phyloP scores from a whole-genome alignment of 2,113 vertebrate species.

The Lanius ludovicianus region DNA sequence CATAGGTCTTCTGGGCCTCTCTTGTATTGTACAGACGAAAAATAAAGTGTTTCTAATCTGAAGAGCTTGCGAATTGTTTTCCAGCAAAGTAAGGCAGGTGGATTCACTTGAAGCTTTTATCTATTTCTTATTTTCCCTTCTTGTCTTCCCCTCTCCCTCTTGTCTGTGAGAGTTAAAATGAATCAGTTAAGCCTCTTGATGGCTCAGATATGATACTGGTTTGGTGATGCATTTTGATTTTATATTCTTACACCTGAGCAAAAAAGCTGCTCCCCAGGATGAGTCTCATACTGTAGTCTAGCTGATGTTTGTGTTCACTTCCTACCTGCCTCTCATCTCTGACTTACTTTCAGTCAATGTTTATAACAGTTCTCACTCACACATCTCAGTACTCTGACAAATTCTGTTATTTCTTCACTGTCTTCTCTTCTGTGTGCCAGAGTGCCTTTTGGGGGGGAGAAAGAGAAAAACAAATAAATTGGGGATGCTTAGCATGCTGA shows the following conservation, averaged over 20 bases:
- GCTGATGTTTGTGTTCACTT: neutral
- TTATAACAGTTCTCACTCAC: neutral
- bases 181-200: neutral
- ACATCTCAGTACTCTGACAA: neutral
- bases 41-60: slow-evolving; percentile 35
- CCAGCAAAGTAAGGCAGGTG: neutral
- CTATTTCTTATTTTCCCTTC: neutral
- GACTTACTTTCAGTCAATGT: neutral
- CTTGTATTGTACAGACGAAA: slow-evolving; percentile 13
- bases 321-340: neutral
- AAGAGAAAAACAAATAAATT: neutral
- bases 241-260: neutral
- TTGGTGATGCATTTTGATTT: neutral
- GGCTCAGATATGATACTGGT: neutral
- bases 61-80: neutral
- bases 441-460: neutral
- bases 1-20: neutral
- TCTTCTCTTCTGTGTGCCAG: neutral
- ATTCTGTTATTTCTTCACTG: neutral
- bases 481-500: neutral
- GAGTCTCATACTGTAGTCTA: neutral
- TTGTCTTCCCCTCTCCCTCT: neutral
- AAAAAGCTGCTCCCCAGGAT: neutral
- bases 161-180: neutral
- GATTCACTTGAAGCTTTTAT: neutral